phyloP scores from a whole-genome alignment of 1,140 invertebrate species.

The Calliopsis andreniformis region DNA sequence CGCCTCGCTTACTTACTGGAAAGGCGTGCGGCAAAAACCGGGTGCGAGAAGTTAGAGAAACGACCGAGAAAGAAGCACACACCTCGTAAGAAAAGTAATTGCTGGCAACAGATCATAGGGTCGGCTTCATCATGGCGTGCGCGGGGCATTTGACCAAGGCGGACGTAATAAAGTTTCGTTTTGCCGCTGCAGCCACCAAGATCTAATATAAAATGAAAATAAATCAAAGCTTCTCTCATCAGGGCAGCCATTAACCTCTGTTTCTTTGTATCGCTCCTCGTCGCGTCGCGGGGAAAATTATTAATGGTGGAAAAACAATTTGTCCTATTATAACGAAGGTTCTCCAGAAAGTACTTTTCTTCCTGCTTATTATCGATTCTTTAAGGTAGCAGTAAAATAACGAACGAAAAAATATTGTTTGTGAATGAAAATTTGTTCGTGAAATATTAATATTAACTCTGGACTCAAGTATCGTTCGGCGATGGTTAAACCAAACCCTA shows the following conservation, averaged over 20 bases:
- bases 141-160: slow-evolving; percentile 29
- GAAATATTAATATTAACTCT: too few species aligned
- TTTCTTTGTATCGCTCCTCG: slow-evolving; percentile 11
- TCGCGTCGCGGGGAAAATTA: neutral
- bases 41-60: neutral
- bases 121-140: slow-evolving; percentile 28
- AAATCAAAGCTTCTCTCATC: slow-evolving; percentile 38
- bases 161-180: slow-evolving; percentile 41
- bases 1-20: neutral
- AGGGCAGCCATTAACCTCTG: slow-evolving; percentile 17
- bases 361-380: neutral
- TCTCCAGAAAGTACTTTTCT: neutral
- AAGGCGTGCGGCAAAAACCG: neutral
- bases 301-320: slow-evolving; percentile 25
- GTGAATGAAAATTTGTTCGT: too few species aligned
- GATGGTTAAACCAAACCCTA: too few species aligned
- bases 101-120: slow-evolving; percentile 41
- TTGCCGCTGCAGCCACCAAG: neutral
- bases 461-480: too few species aligned
- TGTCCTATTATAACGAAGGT: neutral
- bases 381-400: neutral
- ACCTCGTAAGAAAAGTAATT: slow-evolving; percentile 43
- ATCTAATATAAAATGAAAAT: slow-evolving; percentile 50
- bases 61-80: neutral
- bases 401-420: too few species aligned